Conservation (phyloP, 2,888 invertebrate genomes). For the Ernsta delagoae region DNA sequence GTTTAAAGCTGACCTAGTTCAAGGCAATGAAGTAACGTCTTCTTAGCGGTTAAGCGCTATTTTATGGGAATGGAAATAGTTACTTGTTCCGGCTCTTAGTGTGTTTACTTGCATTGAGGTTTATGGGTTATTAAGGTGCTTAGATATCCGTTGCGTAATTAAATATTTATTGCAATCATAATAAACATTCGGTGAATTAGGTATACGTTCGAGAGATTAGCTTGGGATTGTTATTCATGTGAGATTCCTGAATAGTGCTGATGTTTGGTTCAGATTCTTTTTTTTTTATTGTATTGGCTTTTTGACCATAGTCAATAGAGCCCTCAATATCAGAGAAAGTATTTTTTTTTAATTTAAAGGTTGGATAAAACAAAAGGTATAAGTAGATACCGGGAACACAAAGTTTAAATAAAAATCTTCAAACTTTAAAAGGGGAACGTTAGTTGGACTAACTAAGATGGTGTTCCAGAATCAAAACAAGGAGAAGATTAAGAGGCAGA, state of each 20-base stretch:
- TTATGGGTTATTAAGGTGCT: slow-evolving; percentile 8
- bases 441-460: too few relatives aligned
- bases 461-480: neutral
- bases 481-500: neutral
- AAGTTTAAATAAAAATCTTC: too few relatives aligned
- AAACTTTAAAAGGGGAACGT: too few relatives aligned
- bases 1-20: slow-evolving; percentile 10
- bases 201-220: neutral
- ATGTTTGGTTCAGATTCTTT: too few relatives aligned
- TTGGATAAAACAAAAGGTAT: too few relatives aligned
- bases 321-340: too few relatives aligned
- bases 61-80: slow-evolving; percentile 16
- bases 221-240: neutral
- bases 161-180: neutral
- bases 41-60: slow-evolving; percentile 17
- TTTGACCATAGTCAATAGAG: too few relatives aligned
- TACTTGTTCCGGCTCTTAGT: neutral
- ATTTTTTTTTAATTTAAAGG: too few relatives aligned
- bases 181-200: neutral
- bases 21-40: slow-evolving; percentile 6
- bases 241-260: neutral
- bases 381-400: too few relatives aligned
- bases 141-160: neutral
- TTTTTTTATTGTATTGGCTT: too few relatives aligned
- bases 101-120: neutral